These are phyloP conservation scores for Saturnia pavonia DNA, from an alignment of 2,888 invertebrate species.

Conservation along the genomic window DNA sequence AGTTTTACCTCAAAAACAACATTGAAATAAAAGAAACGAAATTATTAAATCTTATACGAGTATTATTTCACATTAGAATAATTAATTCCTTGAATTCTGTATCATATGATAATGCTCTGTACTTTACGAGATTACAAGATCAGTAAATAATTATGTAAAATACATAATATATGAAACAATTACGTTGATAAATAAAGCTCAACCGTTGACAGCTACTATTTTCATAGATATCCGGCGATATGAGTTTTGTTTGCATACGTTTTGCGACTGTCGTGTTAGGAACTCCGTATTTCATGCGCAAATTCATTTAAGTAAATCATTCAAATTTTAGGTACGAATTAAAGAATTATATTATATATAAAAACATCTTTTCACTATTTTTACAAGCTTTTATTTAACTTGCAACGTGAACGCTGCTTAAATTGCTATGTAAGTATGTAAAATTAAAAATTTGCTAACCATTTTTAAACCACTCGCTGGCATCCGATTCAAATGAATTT, in stretches of 20 bases:
- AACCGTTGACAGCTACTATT: conserved; percentile 60
- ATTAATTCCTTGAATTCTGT: neutral
- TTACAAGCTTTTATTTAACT: too few species aligned
- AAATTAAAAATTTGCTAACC: too few species aligned
- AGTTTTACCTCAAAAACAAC: neutral
- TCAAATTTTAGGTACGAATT: neutral
- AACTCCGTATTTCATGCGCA: neutral
- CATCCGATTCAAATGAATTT: too few species aligned
- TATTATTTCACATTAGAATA: neutral
- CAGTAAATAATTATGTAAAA: conserved; percentile 41
- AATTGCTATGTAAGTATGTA: too few species aligned
- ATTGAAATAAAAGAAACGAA: neutral
- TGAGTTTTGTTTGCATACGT: conserved; percentile 16
- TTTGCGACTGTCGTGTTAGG: neutral
- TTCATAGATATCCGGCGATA: conserved; percentile 36
- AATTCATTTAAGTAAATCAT: neutral
- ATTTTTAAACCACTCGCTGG: too few species aligned
- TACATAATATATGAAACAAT: conserved; percentile 44
- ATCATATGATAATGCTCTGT: conserved; percentile 14
- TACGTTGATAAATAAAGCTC: conserved; percentile 48
- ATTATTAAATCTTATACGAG: neutral
- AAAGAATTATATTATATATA: neutral
- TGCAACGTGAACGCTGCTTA: too few species aligned
- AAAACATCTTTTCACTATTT: too few species aligned
- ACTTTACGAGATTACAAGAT: conserved; percentile 40